A percentile compares a stretch with the other conserved stretches of the same genome.
Conservation (phyloP, 2,113 vertebrate species). For the Machaerirhynchus nigripectus region DNA sequence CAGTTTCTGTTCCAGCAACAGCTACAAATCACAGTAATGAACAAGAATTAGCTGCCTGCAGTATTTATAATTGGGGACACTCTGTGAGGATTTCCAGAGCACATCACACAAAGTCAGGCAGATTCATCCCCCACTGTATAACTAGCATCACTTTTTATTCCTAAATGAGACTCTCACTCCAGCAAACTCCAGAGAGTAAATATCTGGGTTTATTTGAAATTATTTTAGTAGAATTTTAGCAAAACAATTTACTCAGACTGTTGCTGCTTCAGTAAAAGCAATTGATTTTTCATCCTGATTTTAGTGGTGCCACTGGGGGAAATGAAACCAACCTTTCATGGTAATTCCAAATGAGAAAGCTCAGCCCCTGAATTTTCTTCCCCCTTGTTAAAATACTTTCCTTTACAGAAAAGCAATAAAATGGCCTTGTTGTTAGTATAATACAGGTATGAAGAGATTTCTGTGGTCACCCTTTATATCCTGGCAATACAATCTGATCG, state of each 20-base stretch:
- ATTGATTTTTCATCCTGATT: not conserved
- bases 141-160: not conserved
- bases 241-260: not conserved
- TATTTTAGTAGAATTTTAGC: not conserved
- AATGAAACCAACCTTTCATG: not conserved
- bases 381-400: not conserved
- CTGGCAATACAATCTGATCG: not conserved
- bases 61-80: not conserved
- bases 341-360: not conserved
- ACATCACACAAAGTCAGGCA: not conserved
- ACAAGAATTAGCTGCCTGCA: not conserved
- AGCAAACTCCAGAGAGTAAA: not conserved
- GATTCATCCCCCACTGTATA: not conserved
- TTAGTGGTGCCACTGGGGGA: not conserved
- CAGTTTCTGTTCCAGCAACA: not conserved
- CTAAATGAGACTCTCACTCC: not conserved
- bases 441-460: not conserved
- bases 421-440: not conserved
- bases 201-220: not conserved
- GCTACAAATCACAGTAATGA: not conserved
- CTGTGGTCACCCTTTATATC: not conserved
- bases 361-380: not conserved
- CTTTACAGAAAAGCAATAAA: not conserved
- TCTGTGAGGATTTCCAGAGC: not conserved
- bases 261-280: not conserved